A percentile compares a stretch with the other conserved stretches of the same genome.
These are phyloP conservation scores for Neuroterus valhalla DNA, from an alignment of 1,140 invertebrate species.

Conservation along the genomic window DNA sequence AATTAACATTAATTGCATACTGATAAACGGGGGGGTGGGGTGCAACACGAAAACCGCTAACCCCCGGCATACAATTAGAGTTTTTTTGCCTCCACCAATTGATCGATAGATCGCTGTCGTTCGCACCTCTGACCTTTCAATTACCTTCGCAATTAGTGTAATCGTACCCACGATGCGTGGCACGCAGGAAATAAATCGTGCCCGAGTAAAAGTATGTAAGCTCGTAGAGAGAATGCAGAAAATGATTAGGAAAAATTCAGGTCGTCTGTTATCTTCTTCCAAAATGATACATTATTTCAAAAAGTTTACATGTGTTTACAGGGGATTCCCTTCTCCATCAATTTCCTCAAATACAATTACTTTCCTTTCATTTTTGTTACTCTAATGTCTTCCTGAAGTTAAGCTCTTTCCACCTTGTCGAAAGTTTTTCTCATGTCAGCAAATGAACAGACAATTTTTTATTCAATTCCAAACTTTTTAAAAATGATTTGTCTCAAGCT, in stretches of 20 bases:
- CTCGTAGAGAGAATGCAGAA: conserved; percentile 19
- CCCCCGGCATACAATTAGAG: conserved; percentile 20
- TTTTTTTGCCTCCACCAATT: conserved; percentile 12
- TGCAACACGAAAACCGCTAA: conserved; percentile 24
- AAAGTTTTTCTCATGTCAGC: too few species aligned
- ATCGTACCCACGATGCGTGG: conserved; percentile 41
- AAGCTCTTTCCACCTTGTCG: too few species aligned
- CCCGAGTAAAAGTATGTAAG: conserved; percentile 46
- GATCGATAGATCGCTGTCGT: conserved; percentile 30
- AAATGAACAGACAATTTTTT: too few species aligned
- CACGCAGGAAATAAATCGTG: conserved; percentile 54
- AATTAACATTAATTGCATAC: conserved; percentile 28
- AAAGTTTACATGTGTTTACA: conserved; percentile 48
- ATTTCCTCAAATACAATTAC: too few species aligned
- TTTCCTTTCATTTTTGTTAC: too few species aligned
- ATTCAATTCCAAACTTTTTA: too few species aligned
- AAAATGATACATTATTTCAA: conserved; percentile 30
- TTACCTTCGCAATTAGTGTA: conserved; percentile 42
- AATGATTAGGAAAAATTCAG: conserved; percentile 37
- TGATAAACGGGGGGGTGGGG: conserved; percentile 28
- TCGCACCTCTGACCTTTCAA: conserved; percentile 33
- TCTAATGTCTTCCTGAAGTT: too few species aligned
- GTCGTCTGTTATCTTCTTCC: conserved; percentile 39
- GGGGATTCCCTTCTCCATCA: too few species aligned
- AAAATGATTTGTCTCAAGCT: too few species aligned